Evolutionary conservation across 2,888 invertebrate genomes (phyloP), one percentile per base, ranked within the genome.

Genomic region (Stramonita haemastoma): DNA sequence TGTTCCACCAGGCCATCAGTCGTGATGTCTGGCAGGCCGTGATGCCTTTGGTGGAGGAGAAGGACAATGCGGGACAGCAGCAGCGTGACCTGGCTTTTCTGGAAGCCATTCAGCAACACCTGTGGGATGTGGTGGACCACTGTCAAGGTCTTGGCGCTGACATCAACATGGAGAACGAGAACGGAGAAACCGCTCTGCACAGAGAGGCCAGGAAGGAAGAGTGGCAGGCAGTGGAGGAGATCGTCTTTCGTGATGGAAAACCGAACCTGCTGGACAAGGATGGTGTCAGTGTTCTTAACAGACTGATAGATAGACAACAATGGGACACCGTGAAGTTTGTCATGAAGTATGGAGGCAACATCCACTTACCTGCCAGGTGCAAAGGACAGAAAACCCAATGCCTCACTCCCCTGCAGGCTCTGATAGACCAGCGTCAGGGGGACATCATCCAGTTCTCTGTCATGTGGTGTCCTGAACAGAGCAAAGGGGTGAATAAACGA

Each of bases 1-100:
- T 86, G 66, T 86, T 86, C 86, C 86, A 86, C 0, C n/a, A 70
- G 60, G 86, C 86, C 32, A 34, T 86, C 66, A 26, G 66, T 26
- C 70, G 36, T 22, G 32, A 70, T 1, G 29, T 66, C 66, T 70
- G 32, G 70, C 86, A 86, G 86, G 86, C 70, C 13, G 29, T 34
- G 22, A 86, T 34, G 17, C 86, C 66, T 26, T 29, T 86, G 86
- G 34, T 86, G 66, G 57, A 36, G 36, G 34, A 26, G 34, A 86
- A 86, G 70, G 86, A 86, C 66, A 34, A 5, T 66, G n/a, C 66
- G 5, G 86, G 29, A 1, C 34, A 66, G 26, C 26, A n/a, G 1
- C 86, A 34, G 34, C 86, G 86, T 86, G 86, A 86, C 70, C 17
- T 36, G 32, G 70, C 66, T 36, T 57, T 86, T 60, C 86, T 57